A percentile compares a stretch with the other conserved stretches of the same genome.
phyloP scores from a whole-genome alignment of 2,888 invertebrate species.

The Harpagoxenus sublaevis region DNA sequence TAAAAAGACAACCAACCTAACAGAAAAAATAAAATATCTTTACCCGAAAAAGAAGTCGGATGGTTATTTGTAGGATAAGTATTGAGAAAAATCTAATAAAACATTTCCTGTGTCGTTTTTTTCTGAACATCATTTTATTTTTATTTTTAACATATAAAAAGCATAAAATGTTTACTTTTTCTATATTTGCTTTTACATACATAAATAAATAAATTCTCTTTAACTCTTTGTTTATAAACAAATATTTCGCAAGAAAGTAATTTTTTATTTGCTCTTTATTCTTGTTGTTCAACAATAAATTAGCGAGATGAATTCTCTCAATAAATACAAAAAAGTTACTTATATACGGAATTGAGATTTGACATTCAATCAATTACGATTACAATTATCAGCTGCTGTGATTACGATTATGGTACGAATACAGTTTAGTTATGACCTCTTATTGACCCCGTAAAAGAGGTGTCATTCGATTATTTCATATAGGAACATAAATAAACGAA shows the following conservation, averaged over 20 bases:
- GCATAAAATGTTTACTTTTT: background rate
- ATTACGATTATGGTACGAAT: background rate
- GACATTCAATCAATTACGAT: background rate
- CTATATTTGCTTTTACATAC: background rate
- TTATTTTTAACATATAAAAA: background rate
- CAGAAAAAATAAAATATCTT: background rate
- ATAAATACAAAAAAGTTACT: background rate
- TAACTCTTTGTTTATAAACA: background rate
- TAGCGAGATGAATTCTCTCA: background rate
- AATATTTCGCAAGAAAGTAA: background rate
- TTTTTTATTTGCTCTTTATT: background rate
- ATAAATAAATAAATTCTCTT: background rate
- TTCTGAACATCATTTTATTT: background rate
- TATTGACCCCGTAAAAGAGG: slow-evolving; percentile 20
- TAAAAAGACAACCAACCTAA: slow-evolving; percentile 57
- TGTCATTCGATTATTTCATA: slow-evolving; percentile 23
- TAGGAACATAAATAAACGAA: slow-evolving; percentile 43
- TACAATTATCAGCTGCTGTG: background rate
- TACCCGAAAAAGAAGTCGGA: slow-evolving; percentile 33
- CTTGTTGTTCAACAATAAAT: background rate
- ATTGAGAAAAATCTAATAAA: background rate
- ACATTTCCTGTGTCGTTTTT: background rate
- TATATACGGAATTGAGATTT: background rate
- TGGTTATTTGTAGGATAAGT: slow-evolving; percentile 5
- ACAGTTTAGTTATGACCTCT: background rate